Evolutionary conservation across 2,797 vertebrate genomes (phyloP), one percentile per base, ranked within the genome.

Genomic region (Acropternis orthonyx): DNA sequence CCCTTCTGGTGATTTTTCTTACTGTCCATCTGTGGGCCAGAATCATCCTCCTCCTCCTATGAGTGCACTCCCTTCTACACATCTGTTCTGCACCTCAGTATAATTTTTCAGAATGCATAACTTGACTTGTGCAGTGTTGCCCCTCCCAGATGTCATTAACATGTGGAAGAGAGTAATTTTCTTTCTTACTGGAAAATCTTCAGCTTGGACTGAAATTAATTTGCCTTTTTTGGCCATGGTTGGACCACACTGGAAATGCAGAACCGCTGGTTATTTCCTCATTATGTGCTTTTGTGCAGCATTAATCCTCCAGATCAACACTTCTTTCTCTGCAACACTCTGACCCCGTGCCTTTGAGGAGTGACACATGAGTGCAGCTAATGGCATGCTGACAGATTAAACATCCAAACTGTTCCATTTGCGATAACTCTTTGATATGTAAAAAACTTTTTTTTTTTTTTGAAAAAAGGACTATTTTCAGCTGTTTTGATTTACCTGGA

Each of bases 401-500:
- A 88, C n/a, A 65, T 56, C 56, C 81, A 21, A 90, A 58, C n/a
- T 15, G 14, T 32, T 88, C 36, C 7, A 43, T 80, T 80, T 65
- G 39, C 65, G 46, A 0, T 32, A 89, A 36, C 26, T 55, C 69
- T 88, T 49, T 80, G 66, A 89, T 46, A 52, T 10, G 15, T 0
- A 2, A 51, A 72, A 55, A 72, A 8, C 7, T 34, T 73, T 67
- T 68, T 10, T 8, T 4, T 26, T 52, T 34, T 61, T 78, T 62
- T 7, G 1, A 41, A 30, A 55, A 65, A 52, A 36, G 2, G 1
- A 46, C 28, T 74, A 3, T 74, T 86, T 82, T 55, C 49, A 69
- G 51, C 37, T 79, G 62, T 55, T 85, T 90, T 85, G 67, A 87
- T 92, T 95, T 97, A 98, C 99, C 99, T 98, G 99, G 99, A 88